Conservation (phyloP, 2,888 invertebrate genomes). For the Habrosyne pyritoides region DNA sequence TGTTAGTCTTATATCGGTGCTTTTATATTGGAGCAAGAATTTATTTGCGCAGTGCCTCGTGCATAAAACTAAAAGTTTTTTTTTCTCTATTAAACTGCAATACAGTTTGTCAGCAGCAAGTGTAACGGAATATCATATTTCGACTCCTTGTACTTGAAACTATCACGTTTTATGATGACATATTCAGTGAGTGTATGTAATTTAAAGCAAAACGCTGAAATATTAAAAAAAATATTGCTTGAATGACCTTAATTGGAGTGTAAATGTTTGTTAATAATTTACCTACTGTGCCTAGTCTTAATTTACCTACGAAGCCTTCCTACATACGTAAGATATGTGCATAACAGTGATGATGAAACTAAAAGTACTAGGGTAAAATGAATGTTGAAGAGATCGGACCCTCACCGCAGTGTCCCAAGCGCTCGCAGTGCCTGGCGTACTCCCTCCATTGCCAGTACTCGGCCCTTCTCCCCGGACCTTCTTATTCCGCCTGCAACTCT, state of each 20-base stretch:
- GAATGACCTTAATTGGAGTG: not conserved
- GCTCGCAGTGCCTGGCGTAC: slow-evolving; percentile 77
- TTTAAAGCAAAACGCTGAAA: not conserved
- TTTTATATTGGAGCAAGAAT: not conserved
- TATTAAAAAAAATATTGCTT: too few relatives aligned
- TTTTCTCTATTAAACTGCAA: too few relatives aligned
- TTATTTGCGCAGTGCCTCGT: not conserved
- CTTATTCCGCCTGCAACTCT: slow-evolving; percentile 97
- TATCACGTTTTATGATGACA: not conserved
- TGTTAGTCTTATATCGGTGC: not conserved
- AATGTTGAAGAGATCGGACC: slow-evolving; percentile 68
- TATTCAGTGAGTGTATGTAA: not conserved
- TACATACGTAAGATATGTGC: not conserved
- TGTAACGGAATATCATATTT: too few relatives aligned
- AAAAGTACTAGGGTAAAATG: slow-evolving; percentile 31
- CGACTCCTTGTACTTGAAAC: too few relatives aligned
- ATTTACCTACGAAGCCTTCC: not conserved
- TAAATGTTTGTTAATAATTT: not conserved
- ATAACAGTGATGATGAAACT: not conserved
- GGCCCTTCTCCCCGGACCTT: slow-evolving; percentile 91
- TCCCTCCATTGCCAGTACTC: slow-evolving; percentile 61
- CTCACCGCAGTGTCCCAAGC: slow-evolving; percentile 94
- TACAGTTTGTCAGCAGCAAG: too few relatives aligned
- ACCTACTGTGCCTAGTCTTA: not conserved
- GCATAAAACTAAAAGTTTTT: not conserved